A percentile compares a stretch with the other conserved stretches of the same genome.
Conservation (phyloP, 2,888 invertebrate genomes). For the Blomia tropicalis region DNA sequence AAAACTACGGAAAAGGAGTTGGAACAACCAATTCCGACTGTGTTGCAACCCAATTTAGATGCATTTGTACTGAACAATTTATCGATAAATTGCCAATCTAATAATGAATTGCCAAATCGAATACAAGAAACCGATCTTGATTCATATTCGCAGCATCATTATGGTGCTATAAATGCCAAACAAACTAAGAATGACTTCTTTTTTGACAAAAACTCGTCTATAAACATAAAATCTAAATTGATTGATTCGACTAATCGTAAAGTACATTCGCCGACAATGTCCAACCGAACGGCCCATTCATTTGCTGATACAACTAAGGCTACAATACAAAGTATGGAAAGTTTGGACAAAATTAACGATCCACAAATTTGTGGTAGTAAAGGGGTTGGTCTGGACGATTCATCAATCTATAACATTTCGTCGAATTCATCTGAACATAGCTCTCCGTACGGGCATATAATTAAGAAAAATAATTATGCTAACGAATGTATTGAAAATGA, state of each 20-base stretch:
- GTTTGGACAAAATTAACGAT: conserved; percentile 16
- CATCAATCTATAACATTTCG: conserved; percentile 7
- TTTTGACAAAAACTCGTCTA: neutral
- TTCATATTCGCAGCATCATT: neutral
- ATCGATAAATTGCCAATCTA: neutral
- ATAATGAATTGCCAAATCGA: neutral
- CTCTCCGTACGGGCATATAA: conserved; percentile 11
- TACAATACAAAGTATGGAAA: conserved; percentile 17
- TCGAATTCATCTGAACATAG: conserved; percentile 5
- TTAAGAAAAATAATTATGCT: conserved; percentile 4
- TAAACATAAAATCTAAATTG: conserved; percentile 1
- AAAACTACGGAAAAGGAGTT: neutral
- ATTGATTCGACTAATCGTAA: neutral
- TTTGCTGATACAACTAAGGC: conserved; percentile 18
- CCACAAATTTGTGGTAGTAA: conserved; percentile 1
- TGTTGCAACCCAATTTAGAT: neutral
- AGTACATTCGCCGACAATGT: conserved; percentile 4
- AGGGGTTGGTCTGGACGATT: neutral
- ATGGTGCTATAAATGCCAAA: neutral
- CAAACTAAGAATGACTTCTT: neutral
- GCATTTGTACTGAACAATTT: neutral
- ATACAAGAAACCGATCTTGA: conserved; percentile 8
- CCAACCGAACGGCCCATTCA: neutral
- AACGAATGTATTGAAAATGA: conserved; percentile 15
- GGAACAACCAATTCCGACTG: neutral